A percentile compares a stretch with the other conserved stretches of the same genome.
Conservation (phyloP, 35 echinoderm and acorn worm species). For the Patiria miniata region DNA sequence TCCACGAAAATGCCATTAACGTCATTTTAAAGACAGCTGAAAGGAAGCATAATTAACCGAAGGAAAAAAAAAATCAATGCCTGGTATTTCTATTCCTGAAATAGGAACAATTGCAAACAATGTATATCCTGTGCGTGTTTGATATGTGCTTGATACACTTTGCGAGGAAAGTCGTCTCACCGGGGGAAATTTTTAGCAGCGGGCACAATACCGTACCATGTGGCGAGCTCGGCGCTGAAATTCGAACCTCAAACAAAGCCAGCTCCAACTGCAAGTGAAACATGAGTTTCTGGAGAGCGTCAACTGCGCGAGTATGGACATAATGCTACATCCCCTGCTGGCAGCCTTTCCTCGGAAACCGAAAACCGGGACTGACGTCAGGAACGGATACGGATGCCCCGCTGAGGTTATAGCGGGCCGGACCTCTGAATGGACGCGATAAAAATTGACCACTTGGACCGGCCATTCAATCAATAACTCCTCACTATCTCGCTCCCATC, state of each 20-base stretch:
- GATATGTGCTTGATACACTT: no score
- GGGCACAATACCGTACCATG: no score
- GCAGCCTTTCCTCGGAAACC: not conserved
- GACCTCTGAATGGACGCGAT: conserved; percentile 6
- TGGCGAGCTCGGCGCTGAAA: no score
- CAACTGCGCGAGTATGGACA: not conserved
- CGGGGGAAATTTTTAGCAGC: no score
- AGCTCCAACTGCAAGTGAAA: not conserved
- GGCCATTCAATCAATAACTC: conserved; percentile 17
- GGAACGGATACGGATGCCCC: not conserved
- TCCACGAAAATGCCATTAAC: no score
- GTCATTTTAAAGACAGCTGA: no score
- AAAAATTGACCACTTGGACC: conserved; percentile 8
- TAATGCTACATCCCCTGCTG: conserved; percentile 25
- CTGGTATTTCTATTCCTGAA: no score
- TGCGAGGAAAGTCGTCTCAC: no score
- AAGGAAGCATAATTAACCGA: no score
- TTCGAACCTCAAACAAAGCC: not conserved
- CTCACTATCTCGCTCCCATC: not conserved
- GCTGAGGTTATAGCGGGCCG: not conserved
- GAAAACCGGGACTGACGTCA: conserved; percentile 27
- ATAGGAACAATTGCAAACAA: no score
- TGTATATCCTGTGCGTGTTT: no score
- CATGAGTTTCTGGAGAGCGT: not conserved
- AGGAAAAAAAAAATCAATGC: no score